Conservation (phyloP, 2,113 vertebrate genomes). For the Odobenus rosmarus region DNA sequence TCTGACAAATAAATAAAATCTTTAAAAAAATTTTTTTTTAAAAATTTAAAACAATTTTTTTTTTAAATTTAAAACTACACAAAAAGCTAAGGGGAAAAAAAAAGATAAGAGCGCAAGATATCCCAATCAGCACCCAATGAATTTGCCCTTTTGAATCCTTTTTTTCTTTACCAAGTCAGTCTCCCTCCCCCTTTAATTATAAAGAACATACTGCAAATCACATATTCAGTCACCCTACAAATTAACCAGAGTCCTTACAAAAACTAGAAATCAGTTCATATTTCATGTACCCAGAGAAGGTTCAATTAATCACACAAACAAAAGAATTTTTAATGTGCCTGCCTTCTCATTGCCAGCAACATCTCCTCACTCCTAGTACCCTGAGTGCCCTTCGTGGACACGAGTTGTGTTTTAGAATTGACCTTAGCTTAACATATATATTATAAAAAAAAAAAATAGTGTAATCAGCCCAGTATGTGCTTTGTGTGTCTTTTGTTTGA, state of each 20-base stretch:
- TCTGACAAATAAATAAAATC: not conserved
- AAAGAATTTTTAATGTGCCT: constrained; percentile 64
- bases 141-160: not conserved
- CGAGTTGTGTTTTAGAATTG: constrained; percentile 37
- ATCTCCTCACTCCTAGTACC: constrained; percentile 48
- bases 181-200: not conserved
- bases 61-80: not conserved
- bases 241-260: constrained; percentile 26
- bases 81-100: not conserved
- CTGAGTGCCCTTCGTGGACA: not conserved
- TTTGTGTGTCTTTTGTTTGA: constrained; percentile 30
- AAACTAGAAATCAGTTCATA: constrained; percentile 63
- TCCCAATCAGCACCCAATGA: not conserved
- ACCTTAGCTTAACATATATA: constrained; percentile 37
- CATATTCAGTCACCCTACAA: constrained; percentile 52
- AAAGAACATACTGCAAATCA: constrained; percentile 13
- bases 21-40: not conserved
- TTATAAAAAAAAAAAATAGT: not conserved
- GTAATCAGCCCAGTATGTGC: not conserved
- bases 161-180: constrained; percentile 39
- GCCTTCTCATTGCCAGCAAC: not conserved
- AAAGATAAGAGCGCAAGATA: not conserved
- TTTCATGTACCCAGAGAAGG: constrained; percentile 61
- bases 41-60: not conserved
- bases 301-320: constrained; percentile 71